Evolutionary conservation across 2,888 invertebrate species (phyloP).

Genomic region (Limnephilus marmoratus): DNA sequence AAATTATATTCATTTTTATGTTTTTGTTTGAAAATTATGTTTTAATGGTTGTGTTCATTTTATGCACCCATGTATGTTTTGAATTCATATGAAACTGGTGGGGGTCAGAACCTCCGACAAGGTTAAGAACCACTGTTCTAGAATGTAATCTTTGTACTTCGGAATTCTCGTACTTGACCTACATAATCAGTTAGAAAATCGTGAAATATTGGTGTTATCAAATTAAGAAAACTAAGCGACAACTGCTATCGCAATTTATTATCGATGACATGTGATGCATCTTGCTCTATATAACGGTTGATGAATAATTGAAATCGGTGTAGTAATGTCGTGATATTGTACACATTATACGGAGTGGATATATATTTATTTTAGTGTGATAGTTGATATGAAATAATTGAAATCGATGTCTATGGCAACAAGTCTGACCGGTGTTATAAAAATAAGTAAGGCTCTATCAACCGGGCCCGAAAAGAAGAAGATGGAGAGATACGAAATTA

Average conservation of each 20-base stretch:
- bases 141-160: too few relatives aligned
- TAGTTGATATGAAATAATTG: not conserved
- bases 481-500: too few relatives aligned
- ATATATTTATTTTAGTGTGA: not conserved
- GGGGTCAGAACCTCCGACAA: too few relatives aligned
- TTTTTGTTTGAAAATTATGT: too few relatives aligned
- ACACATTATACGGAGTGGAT: not conserved
- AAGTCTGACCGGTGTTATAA: not conserved
- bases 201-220: not conserved
- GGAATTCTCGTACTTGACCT: not conserved
- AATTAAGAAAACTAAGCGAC: not conserved
- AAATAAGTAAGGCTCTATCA: too few relatives aligned
- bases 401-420: not conserved
- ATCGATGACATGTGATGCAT: not conserved
- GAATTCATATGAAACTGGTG: too few relatives aligned
- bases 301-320: not conserved
- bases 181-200: not conserved
- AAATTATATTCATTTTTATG: too few relatives aligned
- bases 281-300: not conserved
- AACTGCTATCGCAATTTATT: not conserved
- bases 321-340: not conserved
- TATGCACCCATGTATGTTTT: too few relatives aligned
- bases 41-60: too few relatives aligned
- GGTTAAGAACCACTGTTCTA: too few relatives aligned
- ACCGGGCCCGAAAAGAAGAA: too few relatives aligned